Base-by-base conservation (phyloP, 2,797 vertebrate species). In the Caiman crocodilus region DNA sequence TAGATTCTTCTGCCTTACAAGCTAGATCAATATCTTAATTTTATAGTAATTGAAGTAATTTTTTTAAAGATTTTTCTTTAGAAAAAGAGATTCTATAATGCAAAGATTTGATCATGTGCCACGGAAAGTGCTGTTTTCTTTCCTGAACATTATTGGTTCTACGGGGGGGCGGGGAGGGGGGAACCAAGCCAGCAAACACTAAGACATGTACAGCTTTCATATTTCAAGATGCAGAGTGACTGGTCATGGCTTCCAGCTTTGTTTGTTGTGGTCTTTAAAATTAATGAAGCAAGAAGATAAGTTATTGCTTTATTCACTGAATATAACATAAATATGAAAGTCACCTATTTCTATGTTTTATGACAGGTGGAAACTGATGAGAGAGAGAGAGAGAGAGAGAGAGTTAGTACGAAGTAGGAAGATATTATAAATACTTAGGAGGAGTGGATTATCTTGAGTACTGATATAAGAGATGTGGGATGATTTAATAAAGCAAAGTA, bases 91-190 rank as follows among this genome's bases (percentile, higher is more conserved):
- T 89, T 85, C 56, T 2, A 6, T 50, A 65, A 75, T 64, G 69
- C 23, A 69, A 3, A 3, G 82, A 56, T 55, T 18, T 17, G 84
- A 57, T 81, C 11, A 25, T 60, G 12, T 32, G 42, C 7, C 64
- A 65, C 0, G 0, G 32, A 78, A 32, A 50, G 42, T 50, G 42
- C 42, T 2, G 8, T 1, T 18, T 2, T 2, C 2, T 69, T 85
- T 69, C 64, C 28, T 82, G 87, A 4, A 14, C 1, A 1, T 75
- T 84, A 18, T 2, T 1, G 7, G 14, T 81, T 60, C 32, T 71
- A 6, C 2, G n/a, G n/a, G n/a, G n/a, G n/a, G n/a, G n/a, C n/a
- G n/a, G n/a, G n/a, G n/a, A 67, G 9, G 78, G 14, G n/a, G 2
- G 64, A 17, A 67, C 17, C 64, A 30, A 67, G n/a, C 17, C 9